Conservation (phyloP, 2,113 vertebrate species). For the Australoheros scitulus region DNA sequence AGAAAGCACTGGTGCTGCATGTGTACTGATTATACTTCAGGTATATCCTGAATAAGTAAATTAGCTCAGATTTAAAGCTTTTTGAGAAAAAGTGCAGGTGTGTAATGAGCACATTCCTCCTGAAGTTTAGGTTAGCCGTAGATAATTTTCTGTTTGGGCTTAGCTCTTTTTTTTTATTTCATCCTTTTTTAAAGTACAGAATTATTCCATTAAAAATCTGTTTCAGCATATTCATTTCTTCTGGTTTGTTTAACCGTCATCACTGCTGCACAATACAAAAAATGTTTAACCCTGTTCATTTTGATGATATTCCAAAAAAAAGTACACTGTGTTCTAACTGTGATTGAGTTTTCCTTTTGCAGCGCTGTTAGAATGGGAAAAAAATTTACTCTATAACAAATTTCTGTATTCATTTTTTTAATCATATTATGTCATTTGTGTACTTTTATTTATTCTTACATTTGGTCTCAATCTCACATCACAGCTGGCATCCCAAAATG, state of each 20-base stretch:
- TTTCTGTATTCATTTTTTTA: background rate
- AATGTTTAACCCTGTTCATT: too few relatives aligned
- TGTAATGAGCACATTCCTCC: background rate
- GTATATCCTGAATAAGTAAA: background rate
- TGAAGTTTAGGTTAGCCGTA: background rate
- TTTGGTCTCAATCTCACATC: conserved; percentile 4
- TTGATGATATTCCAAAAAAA: too few relatives aligned
- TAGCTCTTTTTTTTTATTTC: background rate
- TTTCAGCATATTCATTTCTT: background rate
- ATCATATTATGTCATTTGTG: background rate
- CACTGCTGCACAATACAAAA: too few relatives aligned
- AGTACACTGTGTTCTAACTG: background rate
- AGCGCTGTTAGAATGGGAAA: background rate
- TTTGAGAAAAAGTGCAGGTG: background rate
- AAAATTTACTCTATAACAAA: background rate
- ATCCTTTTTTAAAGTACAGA: background rate
- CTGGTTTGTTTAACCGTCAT: too few relatives aligned
- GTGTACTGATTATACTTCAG: background rate
- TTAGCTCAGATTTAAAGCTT: background rate
- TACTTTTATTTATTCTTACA: background rate
- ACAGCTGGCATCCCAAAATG: conserved; percentile 67
- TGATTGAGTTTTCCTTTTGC: background rate
- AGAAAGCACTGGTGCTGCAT: background rate
- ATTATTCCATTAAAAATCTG: background rate
- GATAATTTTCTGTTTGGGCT: background rate